A percentile compares a stretch with the other conserved stretches of the same genome.
Conservation (phyloP, 2,888 invertebrate genomes). For the Rhagonycha fulva region DNA sequence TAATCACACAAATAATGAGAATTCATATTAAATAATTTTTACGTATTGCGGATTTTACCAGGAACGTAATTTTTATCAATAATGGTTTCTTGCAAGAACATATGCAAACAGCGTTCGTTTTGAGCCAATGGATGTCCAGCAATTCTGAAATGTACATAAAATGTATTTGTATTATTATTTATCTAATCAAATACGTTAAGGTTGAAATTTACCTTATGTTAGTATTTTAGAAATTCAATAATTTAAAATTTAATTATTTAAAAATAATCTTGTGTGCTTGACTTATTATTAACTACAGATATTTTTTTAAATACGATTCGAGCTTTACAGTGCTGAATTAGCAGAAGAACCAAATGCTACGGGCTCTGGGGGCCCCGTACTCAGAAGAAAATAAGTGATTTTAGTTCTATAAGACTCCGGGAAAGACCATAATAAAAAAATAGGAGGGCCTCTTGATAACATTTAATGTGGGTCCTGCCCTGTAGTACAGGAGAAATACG, state of each 20-base stretch:
- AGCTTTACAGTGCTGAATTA: too few species aligned
- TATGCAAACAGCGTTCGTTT: constrained; percentile 98
- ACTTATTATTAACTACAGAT: too few species aligned
- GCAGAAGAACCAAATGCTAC: too few species aligned
- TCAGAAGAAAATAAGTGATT: too few species aligned
- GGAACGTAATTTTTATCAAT: constrained; percentile 99
- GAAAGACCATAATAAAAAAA: too few species aligned
- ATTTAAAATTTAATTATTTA: too few species aligned
- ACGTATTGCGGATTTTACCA: constrained; percentile 97
- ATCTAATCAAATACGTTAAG: background rate
- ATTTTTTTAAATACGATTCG: too few species aligned
- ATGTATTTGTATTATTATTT: constrained; percentile 15
- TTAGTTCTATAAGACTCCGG: too few species aligned
- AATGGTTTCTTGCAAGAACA: constrained; percentile 96
- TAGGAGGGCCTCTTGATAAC: too few species aligned
- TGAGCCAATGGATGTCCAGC: constrained; percentile 98
- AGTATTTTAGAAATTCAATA: background rate
- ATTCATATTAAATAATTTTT: constrained; percentile 51
- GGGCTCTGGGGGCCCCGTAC: too few species aligned
- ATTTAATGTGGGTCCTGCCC: too few species aligned
- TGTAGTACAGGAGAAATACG: too few species aligned
- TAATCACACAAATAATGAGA: constrained; percentile 26
- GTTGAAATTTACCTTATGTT: background rate
- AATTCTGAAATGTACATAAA: constrained; percentile 68
- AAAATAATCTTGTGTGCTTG: background rate